phyloP scores from a whole-genome alignment of 2,888 invertebrate genomes.

The Hydraecia micacea region DNA sequence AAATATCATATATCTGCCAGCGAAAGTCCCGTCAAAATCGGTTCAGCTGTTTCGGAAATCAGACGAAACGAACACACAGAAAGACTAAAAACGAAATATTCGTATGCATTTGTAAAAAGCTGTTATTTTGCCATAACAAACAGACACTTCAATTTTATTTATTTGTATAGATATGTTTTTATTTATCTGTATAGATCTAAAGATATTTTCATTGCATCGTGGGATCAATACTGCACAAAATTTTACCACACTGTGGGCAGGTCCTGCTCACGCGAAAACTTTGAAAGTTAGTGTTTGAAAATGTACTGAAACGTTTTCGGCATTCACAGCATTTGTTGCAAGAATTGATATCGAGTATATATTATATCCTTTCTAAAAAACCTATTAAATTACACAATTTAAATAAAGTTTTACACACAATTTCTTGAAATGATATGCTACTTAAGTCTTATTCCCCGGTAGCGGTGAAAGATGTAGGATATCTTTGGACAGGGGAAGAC shows the following conservation, averaged over 20 bases:
- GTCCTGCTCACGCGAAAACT: too few species aligned
- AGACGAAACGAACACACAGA: too few species aligned
- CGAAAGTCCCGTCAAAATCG: too few species aligned
- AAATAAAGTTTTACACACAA: neutral
- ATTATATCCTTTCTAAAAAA: neutral
- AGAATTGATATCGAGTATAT: neutral
- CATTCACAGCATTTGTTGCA: neutral
- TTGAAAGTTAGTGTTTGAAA: neutral
- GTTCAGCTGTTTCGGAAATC: too few species aligned
- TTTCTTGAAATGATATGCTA: neutral
- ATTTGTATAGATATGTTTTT: too few species aligned
- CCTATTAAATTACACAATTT: neutral
- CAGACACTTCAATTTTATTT: too few species aligned
- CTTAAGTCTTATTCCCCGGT: neutral
- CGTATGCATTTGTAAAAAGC: too few species aligned
- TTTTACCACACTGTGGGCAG: neutral
- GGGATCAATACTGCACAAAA: neutral
- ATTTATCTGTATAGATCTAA: too few species aligned
- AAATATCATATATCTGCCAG: too few species aligned
- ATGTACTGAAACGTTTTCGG: neutral
- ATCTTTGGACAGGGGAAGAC: slow-evolving; percentile 14
- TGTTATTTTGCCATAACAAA: too few species aligned
- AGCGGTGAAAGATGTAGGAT: slow-evolving; percentile 19
- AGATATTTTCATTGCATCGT: neutral
- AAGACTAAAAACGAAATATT: too few species aligned